A percentile compares a stretch with the other conserved stretches of the same genome.
Conservation (phyloP, 2,888 invertebrate genomes). For the Apeira syringaria region DNA sequence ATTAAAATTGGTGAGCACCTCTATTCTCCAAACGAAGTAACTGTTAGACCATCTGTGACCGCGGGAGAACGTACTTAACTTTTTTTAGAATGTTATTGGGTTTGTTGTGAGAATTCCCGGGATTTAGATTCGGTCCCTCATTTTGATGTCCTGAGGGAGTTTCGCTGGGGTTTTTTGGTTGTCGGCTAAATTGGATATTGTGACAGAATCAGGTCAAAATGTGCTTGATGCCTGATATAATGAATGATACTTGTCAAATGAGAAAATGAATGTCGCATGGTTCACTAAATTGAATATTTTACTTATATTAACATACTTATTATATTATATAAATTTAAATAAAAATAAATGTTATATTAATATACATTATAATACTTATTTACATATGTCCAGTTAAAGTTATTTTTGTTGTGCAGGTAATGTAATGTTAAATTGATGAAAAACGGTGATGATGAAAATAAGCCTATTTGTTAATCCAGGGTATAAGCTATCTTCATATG, state of each 20-base stretch:
- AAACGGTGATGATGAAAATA: no score
- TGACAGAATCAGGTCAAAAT: constrained; percentile 30
- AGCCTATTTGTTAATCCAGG: no score
- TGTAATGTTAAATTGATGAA: no score
- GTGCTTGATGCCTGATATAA: constrained; percentile 20
- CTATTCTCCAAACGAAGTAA: constrained; percentile 21
- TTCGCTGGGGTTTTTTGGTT: constrained; percentile 27
- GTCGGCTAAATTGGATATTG: constrained; percentile 32
- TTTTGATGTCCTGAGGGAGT: constrained; percentile 31
- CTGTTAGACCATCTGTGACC: constrained; percentile 12
- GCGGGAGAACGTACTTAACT: constrained; percentile 15
- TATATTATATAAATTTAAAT: no score
- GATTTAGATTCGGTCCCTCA: constrained; percentile 31
- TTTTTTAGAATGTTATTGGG: constrained; percentile 23
- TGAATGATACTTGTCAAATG: constrained; percentile 23
- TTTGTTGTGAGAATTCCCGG: constrained; percentile 22
- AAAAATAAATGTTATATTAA: no score
- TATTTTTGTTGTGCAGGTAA: no score
- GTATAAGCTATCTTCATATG: no score
- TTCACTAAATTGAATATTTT: no score
- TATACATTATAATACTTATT: no score
- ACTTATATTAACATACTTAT: no score
- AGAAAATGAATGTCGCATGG: constrained; percentile 17
- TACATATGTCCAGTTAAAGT: no score
- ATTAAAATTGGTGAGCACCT: constrained; percentile 22